phyloP scores from a whole-genome alignment of 1,140 invertebrate genomes.

The Agrypnia vestita region DNA sequence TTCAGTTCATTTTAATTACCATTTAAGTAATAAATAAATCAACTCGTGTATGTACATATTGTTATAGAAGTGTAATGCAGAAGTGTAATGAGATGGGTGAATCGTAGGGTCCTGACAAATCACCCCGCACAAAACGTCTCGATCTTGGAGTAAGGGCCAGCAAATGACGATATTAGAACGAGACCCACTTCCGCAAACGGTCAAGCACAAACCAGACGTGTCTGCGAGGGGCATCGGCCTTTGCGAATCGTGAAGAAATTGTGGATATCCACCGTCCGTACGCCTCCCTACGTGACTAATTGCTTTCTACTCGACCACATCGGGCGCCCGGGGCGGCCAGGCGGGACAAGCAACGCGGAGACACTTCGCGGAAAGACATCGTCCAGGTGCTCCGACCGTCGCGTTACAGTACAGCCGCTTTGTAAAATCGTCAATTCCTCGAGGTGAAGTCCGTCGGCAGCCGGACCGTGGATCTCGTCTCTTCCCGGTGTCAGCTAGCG shows the following conservation, averaged over 20 bases:
- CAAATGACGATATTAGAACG: constrained; percentile 44
- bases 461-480: too few species aligned
- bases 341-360: background rate
- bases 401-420: too few species aligned
- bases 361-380: background rate
- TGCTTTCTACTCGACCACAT: background rate
- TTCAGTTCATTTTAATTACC: too few species aligned
- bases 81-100: too few species aligned
- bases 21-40: too few species aligned
- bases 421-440: too few species aligned
- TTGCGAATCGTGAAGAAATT: constrained; percentile 11
- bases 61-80: too few species aligned
- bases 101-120: too few species aligned
- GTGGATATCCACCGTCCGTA: constrained; percentile 21
- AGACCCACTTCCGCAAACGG: constrained; percentile 31
- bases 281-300: constrained; percentile 32
- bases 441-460: too few species aligned
- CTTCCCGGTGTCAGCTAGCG: background rate
- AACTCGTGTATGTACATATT: too few species aligned
- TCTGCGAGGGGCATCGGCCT: constrained; percentile 22
- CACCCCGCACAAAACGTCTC: too few species aligned
- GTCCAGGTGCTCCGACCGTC: too few species aligned
- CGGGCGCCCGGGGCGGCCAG: background rate
- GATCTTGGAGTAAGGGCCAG: constrained; percentile 20
- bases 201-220: constrained; percentile 35